These are phyloP conservation scores for Pseudochirops cupreus DNA, from an alignment of 2,797 vertebrate species.

Conservation along the genomic window DNA sequence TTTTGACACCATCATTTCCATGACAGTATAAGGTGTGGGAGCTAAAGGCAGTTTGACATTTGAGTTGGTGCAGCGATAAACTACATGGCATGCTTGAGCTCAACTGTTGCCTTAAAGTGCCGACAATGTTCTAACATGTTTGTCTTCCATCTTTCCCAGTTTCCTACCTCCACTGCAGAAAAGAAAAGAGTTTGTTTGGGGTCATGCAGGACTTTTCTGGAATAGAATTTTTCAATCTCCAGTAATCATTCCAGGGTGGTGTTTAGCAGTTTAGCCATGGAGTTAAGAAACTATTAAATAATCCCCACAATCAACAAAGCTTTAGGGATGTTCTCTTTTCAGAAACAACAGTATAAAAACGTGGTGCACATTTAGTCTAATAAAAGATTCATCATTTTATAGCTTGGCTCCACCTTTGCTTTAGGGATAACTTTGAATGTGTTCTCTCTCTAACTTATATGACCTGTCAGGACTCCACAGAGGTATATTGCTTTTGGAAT, in stretches of 20 bases:
- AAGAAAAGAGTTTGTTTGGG: not conserved
- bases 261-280: not conserved
- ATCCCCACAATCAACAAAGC: not conserved
- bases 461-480: not conserved
- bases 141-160: not conserved
- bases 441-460: not conserved
- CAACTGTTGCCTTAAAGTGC: not conserved
- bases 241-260: not conserved
- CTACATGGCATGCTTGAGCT: not conserved
- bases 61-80: not conserved
- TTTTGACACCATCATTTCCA: not conserved
- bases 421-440: not conserved
- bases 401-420: not conserved
- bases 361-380: no score
- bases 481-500: not conserved
- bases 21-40: not conserved
- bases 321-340: not conserved
- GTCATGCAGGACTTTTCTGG: not conserved
- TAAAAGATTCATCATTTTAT: not conserved
- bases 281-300: not conserved
- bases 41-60: not conserved
- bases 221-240: not conserved
- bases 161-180: not conserved
- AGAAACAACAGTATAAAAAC: not conserved
- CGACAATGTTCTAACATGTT: not conserved